These are phyloP conservation scores for Catocala nupta DNA, from an alignment of 2,888 invertebrate species.

Conservation along the genomic window DNA sequence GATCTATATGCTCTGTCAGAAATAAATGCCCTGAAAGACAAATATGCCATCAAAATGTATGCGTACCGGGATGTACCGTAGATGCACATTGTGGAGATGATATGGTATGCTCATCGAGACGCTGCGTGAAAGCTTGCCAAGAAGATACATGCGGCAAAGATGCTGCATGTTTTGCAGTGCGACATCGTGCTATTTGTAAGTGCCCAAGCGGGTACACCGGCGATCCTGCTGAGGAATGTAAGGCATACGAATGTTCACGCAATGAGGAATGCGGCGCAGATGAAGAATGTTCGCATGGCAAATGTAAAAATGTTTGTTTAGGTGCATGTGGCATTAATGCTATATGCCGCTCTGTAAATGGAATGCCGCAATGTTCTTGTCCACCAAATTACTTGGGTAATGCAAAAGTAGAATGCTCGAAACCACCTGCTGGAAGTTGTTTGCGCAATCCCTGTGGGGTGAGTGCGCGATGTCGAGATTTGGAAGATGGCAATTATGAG, in stretches of 20 bases:
- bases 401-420: slow-evolving; percentile 92
- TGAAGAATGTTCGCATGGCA: slow-evolving; percentile 90
- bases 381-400: slow-evolving; percentile 93
- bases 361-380: slow-evolving; percentile 94
- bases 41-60: slow-evolving; percentile 91
- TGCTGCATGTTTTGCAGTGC: slow-evolving; percentile 92
- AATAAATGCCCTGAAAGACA: slow-evolving; percentile 92
- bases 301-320: slow-evolving; percentile 94
- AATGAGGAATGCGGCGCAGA: slow-evolving; percentile 93
- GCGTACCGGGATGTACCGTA: slow-evolving; percentile 93
- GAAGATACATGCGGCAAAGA: slow-evolving; percentile 92
- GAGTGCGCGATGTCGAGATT: slow-evolving; percentile 93
- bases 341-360: slow-evolving; percentile 93
- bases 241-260: slow-evolving; percentile 91
- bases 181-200: slow-evolving; percentile 94
- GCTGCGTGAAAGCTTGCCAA: slow-evolving; percentile 91
- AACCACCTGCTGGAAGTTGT: slow-evolving; percentile 91
- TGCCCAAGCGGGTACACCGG: slow-evolving; percentile 96
- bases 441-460: slow-evolving; percentile 94
- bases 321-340: slow-evolving; percentile 94
- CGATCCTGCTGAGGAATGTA: slow-evolving; percentile 92
- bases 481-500: slow-evolving; percentile 91
- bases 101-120: slow-evolving; percentile 89
- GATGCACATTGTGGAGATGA: slow-evolving; percentile 93
- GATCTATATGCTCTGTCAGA: slow-evolving; percentile 90